These are phyloP conservation scores for Drosophila ercepeae DNA, from an alignment of 1,140 invertebrate genomes.

Conservation along the genomic window DNA sequence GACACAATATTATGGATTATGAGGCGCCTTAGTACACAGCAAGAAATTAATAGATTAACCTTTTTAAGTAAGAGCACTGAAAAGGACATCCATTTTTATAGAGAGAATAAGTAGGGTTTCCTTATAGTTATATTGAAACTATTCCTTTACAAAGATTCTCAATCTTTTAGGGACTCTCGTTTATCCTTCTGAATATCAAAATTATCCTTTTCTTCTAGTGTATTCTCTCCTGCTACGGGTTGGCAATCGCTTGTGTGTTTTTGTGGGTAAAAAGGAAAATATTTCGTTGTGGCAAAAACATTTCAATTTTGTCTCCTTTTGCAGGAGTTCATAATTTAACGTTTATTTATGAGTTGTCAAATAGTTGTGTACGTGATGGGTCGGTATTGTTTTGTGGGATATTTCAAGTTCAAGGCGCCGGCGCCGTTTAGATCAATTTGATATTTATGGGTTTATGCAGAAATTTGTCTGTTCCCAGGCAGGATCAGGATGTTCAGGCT, in stretches of 20 bases:
- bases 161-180: neutral
- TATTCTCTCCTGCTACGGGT: slow-evolving; percentile 16
- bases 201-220: slow-evolving; percentile 4
- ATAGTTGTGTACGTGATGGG: slow-evolving; percentile 54
- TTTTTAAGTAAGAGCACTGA: too few relatives aligned
- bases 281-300: slow-evolving; percentile 69
- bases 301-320: slow-evolving; percentile 59
- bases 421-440: slow-evolving; percentile 76
- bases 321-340: slow-evolving; percentile 75
- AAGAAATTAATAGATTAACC: too few relatives aligned
- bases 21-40: slow-evolving; percentile 45
- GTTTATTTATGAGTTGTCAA: slow-evolving; percentile 83
- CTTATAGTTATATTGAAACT: too few relatives aligned
- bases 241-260: slow-evolving; percentile 24
- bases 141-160: too few relatives aligned
- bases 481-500: slow-evolving; percentile 43
- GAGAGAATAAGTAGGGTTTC: too few relatives aligned
- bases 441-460: slow-evolving; percentile 84
- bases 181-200: neutral
- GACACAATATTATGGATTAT: slow-evolving; percentile 82
- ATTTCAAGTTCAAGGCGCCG: slow-evolving; percentile 71
- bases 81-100: too few relatives aligned
- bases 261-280: slow-evolving; percentile 22
- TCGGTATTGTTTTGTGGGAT: slow-evolving; percentile 41
- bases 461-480: slow-evolving; percentile 68